Evolutionary conservation across 2,113 vertebrate genomes (phyloP), one percentile per base, ranked within the genome.

Genomic region (Onychostruthus taczanowskii): DNA sequence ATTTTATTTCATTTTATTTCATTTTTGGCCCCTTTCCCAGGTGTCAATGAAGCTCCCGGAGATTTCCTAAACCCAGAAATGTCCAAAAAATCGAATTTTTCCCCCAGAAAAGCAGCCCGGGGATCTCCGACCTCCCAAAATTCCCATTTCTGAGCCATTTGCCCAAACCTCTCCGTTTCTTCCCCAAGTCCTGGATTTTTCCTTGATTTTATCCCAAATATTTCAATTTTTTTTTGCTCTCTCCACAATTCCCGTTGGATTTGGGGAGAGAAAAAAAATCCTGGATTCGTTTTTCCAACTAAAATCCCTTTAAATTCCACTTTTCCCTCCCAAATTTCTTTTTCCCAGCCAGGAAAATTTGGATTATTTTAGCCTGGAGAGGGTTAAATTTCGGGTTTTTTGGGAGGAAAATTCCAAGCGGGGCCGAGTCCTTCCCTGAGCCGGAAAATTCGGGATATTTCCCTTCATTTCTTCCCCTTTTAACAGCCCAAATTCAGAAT

Each of bases 171-270:
- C 69, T 16, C 87, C 31, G 0, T 49, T 12, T 70, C 91, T 89
- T 44, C 77, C 69, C 84, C 73, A 50, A 77, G 69, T 74, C 73
- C 59, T 41, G 46, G 41, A 56, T 87, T 66, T 56, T 37, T 39
- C 16, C 84, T 95, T 84, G 50, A 49, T 58, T 93, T 95, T 74
- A 87, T 37, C 24, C 76, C 10, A 35, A 94, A 84, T 44, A 21
- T 31, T 89, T 44, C 27, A 31, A 39, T 39, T 89, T 84, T 73
- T 77, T 77, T 7, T 6, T 17, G 21, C 46, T 47, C 46, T 19
- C 20, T 47, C 24, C 26, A 1, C 37, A 11, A 5, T 26, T 56
- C 87, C 84, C 46, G 4, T 7, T 26, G 46, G 26, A 37, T 53
- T 63, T 20, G 70, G 62, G 79, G 21, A 6, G 73, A 24, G 67